These are phyloP conservation scores for Lordiphosa clarofinis DNA, from an alignment of 1,140 invertebrate species.

Conservation along the genomic window DNA sequence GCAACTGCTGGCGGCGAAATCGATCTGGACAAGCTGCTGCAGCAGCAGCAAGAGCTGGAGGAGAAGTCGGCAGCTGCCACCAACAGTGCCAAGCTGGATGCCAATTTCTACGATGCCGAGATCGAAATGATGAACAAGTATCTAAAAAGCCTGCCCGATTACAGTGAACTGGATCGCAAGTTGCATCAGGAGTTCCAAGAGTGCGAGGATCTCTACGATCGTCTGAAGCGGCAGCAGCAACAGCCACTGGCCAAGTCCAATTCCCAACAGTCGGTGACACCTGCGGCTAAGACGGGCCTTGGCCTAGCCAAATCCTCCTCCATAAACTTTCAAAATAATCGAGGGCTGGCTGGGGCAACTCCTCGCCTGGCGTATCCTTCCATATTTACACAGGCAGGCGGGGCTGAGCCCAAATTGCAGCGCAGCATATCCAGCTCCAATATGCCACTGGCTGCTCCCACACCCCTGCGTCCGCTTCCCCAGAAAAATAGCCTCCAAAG, in stretches of 20 bases:
- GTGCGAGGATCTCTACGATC: constrained; percentile 77
- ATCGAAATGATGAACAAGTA: constrained; percentile 80
- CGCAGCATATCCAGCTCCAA: constrained; percentile 75
- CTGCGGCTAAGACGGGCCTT: not conserved
- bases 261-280: constrained; percentile 57
- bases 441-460: constrained; percentile 33
- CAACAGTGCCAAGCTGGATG: constrained; percentile 64
- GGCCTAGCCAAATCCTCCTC: constrained; percentile 62
- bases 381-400: constrained; percentile 50
- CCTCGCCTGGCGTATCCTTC: constrained; percentile 69
- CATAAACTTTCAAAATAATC: constrained; percentile 58
- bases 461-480: constrained; percentile 24
- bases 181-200: constrained; percentile 77
- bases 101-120: constrained; percentile 77
- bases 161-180: constrained; percentile 75
- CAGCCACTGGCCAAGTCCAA: constrained; percentile 67
- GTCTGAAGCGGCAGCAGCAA: constrained; percentile 59
- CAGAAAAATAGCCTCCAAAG: constrained; percentile 26
- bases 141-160: constrained; percentile 78
- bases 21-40: constrained; percentile 62
- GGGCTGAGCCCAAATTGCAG: constrained; percentile 57
- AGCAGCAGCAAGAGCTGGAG: constrained; percentile 68
- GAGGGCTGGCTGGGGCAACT: constrained; percentile 3
- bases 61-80: constrained; percentile 64
- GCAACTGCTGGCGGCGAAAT: constrained; percentile 26